These are phyloP conservation scores for Cynocephalus volans DNA, from an alignment of 2,113 vertebrate genomes.

Conservation along the genomic window DNA sequence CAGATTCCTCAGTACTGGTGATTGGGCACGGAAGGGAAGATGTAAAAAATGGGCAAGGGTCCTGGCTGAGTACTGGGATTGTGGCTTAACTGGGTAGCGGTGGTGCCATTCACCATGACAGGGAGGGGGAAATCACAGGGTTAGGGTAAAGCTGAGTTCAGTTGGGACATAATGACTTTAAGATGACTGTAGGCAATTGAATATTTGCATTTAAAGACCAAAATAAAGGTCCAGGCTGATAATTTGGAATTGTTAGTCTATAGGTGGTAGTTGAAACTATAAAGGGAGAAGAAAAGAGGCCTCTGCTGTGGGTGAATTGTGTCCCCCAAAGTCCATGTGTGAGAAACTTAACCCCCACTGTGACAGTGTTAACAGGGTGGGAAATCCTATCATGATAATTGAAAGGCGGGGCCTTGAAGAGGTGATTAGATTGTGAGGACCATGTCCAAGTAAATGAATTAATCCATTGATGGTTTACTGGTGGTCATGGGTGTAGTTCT, in stretches of 20 bases:
- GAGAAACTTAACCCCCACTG: too few species aligned
- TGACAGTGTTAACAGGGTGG: too few species aligned
- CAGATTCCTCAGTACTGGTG: background rate
- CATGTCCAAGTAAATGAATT: too few species aligned
- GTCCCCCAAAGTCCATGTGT: too few species aligned
- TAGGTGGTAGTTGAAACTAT: background rate
- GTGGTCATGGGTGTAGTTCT: too few species aligned
- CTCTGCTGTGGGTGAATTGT: too few species aligned
- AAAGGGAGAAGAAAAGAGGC: background rate
- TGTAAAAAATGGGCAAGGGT: background rate
- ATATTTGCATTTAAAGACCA: background rate
- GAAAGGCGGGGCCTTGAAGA: too few species aligned
- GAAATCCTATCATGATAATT: too few species aligned
- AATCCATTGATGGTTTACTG: too few species aligned
- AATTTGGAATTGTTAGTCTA: background rate
- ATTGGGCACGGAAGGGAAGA: background rate
- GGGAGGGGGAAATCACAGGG: background rate
- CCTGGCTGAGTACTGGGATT: background rate
- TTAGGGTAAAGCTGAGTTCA: background rate
- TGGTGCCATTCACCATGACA: too few species aligned
- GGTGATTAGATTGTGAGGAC: too few species aligned
- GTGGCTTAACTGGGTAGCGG: background rate
- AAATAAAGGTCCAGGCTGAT: background rate
- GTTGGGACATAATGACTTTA: background rate
- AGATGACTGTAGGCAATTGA: background rate